These are phyloP conservation scores for Triops cancriformis DNA, from an alignment of 1,140 invertebrate species.

Conservation along the genomic window DNA sequence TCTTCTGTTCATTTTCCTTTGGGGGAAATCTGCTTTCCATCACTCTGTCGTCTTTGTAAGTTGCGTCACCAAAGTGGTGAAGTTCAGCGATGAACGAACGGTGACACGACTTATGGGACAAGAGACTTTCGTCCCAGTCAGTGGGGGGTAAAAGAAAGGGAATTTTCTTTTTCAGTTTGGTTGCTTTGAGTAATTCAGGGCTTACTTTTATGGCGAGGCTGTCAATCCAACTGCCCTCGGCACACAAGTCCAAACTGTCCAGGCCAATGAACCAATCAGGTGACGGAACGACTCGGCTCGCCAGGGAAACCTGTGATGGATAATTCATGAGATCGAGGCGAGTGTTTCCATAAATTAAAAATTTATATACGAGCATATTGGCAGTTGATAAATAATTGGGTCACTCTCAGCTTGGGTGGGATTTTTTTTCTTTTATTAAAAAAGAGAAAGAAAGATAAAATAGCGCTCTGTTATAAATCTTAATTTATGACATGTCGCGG, in stretches of 20 bases:
- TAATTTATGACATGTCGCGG: no score
- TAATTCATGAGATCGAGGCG: neutral
- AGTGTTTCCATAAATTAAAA: neutral
- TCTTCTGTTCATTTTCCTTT: no score
- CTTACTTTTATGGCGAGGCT: constrained; percentile 46
- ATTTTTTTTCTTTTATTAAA: no score
- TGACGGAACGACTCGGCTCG: constrained; percentile 46
- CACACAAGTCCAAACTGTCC: constrained; percentile 51
- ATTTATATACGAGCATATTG: no score
- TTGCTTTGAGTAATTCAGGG: neutral
- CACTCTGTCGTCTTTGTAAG: neutral
- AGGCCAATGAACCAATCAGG: constrained; percentile 63
- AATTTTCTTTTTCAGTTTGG: neutral
- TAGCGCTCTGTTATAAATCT: no score
- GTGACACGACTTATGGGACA: neutral
- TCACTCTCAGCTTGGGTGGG: no score
- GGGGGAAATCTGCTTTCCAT: no score
- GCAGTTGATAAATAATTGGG: neutral
- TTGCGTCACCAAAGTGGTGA: neutral
- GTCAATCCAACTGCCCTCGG: constrained; percentile 53
- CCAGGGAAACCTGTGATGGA: constrained; percentile 40
- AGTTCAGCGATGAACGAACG: no score
- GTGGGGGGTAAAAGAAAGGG: no score
- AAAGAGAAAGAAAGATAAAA: no score
- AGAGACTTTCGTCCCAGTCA: no score